Evolutionary conservation across 2,888 invertebrate genomes (phyloP), one percentile per base, ranked within the genome.

Genomic region (Barypeithes pellucidus): DNA sequence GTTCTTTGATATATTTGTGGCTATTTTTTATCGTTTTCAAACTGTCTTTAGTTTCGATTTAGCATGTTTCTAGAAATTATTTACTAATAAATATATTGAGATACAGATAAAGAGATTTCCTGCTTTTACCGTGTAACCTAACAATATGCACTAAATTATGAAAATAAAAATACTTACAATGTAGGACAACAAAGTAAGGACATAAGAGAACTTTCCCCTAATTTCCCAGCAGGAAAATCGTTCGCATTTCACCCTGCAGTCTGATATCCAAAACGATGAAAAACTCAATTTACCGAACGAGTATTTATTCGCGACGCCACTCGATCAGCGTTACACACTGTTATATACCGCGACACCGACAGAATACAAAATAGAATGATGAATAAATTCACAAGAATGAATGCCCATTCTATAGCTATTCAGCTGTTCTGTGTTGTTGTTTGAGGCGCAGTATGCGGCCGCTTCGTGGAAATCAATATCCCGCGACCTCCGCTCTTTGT

Each of bases 341-440:
- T 16, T 16, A 16, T 43, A 16, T 43, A 22, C 18, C 43, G 22
- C n/a, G 41, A 57, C 54, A 41, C 39, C 22, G 20, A 41, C 33
- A 43, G 67, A 59, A 67, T 67, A 67, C 60, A 45, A 67, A 67
- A 59, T 57, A 59, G 45, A 36, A 16, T 24, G 14, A 59, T 20
- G 14, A 59, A 59, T 47, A 45, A 59, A 45, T 20, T 67, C 67
- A 67, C 67, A 67, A 57, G 54, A 57, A 60, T 59, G 59, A 59
- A 59, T 20, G 29, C 29, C 33, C 67, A 59, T 67, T 67, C 67
- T 67, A 59, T 45, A 29, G 20, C 14, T 50, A 68, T 72, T 72
- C 72, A 72, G 66, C 66, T 66, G 66, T 66, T 67, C 62, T 72
- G 43, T 72, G 72, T 72, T 72, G 39, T 72, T 61, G 72, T 72